Evolutionary conservation across 2,797 vertebrate species (phyloP), one percentile per base, ranked within the genome.

Genomic region (Clarias fuscus): DNA sequence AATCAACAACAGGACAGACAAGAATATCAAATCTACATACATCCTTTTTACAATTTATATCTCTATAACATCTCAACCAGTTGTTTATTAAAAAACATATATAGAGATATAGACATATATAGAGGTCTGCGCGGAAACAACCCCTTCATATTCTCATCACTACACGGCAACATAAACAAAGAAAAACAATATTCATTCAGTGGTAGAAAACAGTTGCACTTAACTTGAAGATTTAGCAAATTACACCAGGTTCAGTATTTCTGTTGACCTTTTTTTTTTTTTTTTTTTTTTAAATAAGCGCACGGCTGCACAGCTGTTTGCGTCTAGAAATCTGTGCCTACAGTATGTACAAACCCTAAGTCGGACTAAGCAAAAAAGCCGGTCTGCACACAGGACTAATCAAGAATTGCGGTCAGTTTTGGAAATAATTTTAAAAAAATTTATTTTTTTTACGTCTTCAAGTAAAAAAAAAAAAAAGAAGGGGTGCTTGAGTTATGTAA

Each of bases 11-110:
- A 77, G 20, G 30, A 33, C 59, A 81, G 62, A 27, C 24, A 81
- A 81, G 62, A 59, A 2, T 58, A 83, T 77, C 43, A 86, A 76
- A 68, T 68, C 79, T 86, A 86, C 58, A 84, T 22, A 75, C 33
- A 43, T 58, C n/a, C 14, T 72, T 80, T 82, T 58, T 67, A 67
- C 15, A 65, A 0, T 13, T 33, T 22, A 62, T 48, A 24, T 58
- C 0, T 7, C 11, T 33, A 58, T 33, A 77, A 68, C 73, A 58
- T 11, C 62, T 27, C 40, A 67, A 64, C 43, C 6, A 17, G 24
- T 82, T 53, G 13, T 53, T 64, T 24, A 64, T 65, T 43, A 30
- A 65, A 53, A 53, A 3, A 22, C 14, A 27, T 1, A 67, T 48
- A 24, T 11, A 76, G 59, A 20, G 40, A 82, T n/a, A 65, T n/a